phyloP scores from a whole-genome alignment of 2,113 vertebrate genomes.

The Sterna hirundo region DNA sequence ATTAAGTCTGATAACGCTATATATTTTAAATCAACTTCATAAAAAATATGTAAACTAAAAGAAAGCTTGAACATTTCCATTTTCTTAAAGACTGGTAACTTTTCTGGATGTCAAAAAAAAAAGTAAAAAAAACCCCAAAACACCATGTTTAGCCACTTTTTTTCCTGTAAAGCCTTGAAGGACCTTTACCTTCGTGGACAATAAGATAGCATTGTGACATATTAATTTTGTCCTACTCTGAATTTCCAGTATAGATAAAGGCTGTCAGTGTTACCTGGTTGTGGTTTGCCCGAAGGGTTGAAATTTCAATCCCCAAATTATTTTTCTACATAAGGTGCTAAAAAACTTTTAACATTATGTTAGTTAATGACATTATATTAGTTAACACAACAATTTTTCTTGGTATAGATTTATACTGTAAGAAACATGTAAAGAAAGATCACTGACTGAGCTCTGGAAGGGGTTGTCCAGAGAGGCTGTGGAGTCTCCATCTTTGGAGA shows the following conservation, averaged over 20 bases:
- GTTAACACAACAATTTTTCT: background rate
- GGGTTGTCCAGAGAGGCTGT: background rate
- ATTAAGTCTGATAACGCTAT: background rate
- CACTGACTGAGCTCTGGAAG: background rate
- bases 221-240: background rate
- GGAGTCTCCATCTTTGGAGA: background rate
- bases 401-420: background rate
- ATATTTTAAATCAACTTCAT: background rate
- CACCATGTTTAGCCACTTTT: background rate
- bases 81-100: background rate
- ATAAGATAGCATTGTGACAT: background rate
- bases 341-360: background rate
- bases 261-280: background rate
- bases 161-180: background rate
- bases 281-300: background rate
- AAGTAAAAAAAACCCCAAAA: fast-evolving
- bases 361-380: background rate
- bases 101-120: background rate
- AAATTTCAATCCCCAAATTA: background rate
- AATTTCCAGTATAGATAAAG: background rate
- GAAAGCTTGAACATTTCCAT: background rate
- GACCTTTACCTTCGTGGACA: background rate
- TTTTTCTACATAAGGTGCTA: background rate
- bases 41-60: background rate
- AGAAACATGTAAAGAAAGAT: background rate